phyloP scores from a whole-genome alignment of 2,797 vertebrate genomes.

The Atherinosoma microstoma region DNA sequence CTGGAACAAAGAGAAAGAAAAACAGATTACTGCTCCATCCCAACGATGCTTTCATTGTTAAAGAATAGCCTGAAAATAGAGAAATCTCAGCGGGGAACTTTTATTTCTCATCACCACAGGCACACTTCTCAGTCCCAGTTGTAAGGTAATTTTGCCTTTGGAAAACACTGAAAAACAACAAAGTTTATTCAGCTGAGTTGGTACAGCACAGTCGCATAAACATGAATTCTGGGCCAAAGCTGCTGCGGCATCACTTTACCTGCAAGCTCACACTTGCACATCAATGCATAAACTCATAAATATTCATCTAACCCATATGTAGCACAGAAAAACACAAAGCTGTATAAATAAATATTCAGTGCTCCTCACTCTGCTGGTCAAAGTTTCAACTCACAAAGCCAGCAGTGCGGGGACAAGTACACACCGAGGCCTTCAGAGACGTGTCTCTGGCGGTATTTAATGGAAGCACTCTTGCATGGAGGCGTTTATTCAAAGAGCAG shows the following conservation, averaged over 20 bases:
- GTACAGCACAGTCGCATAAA: slow-evolving; percentile 32
- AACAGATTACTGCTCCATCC: slow-evolving; percentile 43
- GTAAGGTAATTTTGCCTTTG: slow-evolving; percentile 31
- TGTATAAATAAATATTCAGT: slow-evolving; percentile 18
- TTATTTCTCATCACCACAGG: slow-evolving; percentile 42
- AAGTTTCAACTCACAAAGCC: slow-evolving; percentile 6
- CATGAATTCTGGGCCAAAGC: slow-evolving; percentile 26
- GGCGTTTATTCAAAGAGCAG: slow-evolving; percentile 55
- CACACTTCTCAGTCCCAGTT: slow-evolving; percentile 27
- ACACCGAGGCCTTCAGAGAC: slow-evolving; percentile 25
- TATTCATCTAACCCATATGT: slow-evolving; percentile 15
- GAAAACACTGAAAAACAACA: slow-evolving; percentile 42
- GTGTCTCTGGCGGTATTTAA: slow-evolving; percentile 41
- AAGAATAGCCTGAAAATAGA: slow-evolving; percentile 33
- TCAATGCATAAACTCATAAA: slow-evolving; percentile 20
- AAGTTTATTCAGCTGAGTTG: slow-evolving; percentile 49
- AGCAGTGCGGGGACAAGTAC: background rate
- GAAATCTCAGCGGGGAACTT: slow-evolving; percentile 30
- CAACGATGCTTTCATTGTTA: slow-evolving; percentile 29
- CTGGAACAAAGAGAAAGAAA: slow-evolving; percentile 23
- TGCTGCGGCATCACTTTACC: slow-evolving; percentile 10
- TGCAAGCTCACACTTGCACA: slow-evolving; percentile 3
- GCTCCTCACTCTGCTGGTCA: background rate
- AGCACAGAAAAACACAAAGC: background rate
- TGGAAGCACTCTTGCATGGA: slow-evolving; percentile 63